A percentile compares a stretch with the other conserved stretches of the same genome.
Evolutionary conservation across 2,113 vertebrate genomes (phyloP).

Genomic region (Thalassarche chlororhynchos): DNA sequence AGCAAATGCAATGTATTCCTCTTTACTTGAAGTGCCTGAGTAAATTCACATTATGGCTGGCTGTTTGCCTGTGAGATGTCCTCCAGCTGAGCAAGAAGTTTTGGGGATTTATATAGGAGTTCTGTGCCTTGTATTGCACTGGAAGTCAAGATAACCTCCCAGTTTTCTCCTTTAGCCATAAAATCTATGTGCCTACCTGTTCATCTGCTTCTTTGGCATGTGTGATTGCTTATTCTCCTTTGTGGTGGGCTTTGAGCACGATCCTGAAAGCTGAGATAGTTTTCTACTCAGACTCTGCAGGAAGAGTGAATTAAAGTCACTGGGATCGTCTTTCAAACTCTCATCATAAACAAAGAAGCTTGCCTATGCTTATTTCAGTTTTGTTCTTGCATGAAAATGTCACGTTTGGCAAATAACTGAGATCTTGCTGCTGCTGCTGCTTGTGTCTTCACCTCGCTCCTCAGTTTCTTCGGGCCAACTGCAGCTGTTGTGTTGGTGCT

Average conservation of each 20-base stretch:
- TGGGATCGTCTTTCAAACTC: neutral
- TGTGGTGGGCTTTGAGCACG: neutral
- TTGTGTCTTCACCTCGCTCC: constrained; percentile 54
- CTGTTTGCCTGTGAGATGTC: neutral
- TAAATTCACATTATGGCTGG: neutral
- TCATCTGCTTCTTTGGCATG: neutral
- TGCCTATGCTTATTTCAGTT: constrained; percentile 2
- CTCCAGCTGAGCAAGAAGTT: neutral
- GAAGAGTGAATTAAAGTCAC: neutral
- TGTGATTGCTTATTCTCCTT: neutral
- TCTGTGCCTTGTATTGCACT: neutral
- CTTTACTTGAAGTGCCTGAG: neutral
- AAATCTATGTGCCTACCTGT: neutral
- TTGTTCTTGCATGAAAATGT: neutral
- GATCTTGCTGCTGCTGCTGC: constrained; percentile 2
- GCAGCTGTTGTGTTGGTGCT: constrained; percentile 42
- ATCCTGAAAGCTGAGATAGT: neutral
- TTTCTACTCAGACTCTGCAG: neutral
- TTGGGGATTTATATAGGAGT: neutral
- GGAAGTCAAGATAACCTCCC: neutral
- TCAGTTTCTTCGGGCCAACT: neutral
- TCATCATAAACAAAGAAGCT: constrained; percentile 7
- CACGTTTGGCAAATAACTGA: constrained; percentile 35
- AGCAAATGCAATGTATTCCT: neutral
- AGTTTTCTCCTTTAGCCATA: neutral